Percentiles rank a stretch among this genome's conserved stretches.
These are phyloP conservation scores for Latheticus oryzae DNA, from an alignment of 2,888 invertebrate species.

Conservation along the genomic window DNA sequence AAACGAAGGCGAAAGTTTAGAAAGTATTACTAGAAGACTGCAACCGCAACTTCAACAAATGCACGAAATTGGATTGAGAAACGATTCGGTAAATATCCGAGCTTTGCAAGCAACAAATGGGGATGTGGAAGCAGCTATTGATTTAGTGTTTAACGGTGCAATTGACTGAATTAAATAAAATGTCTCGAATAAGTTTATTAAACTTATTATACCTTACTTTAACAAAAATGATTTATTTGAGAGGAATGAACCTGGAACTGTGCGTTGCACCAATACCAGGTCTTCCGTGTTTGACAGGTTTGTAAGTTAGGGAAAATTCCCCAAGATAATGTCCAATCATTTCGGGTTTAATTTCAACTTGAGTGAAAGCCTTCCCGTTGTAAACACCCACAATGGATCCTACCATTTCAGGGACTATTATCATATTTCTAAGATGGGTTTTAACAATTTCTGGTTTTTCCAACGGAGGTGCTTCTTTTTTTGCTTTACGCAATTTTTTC, in stretches of 20 bases:
- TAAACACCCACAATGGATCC: conserved; percentile 99
- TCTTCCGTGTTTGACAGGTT: conserved; percentile 90
- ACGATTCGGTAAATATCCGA: conserved; percentile 86
- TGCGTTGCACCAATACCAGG: conserved; percentile 94
- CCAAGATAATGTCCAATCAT: conserved; percentile 93
- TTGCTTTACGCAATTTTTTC: conserved; percentile 94
- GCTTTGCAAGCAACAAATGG: conserved; percentile 85
- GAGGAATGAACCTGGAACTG: conserved; percentile 89
- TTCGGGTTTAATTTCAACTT: conserved; percentile 83
- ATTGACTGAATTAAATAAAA: conserved; percentile 54
- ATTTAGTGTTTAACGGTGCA: conserved; percentile 82
- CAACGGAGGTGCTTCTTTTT: conserved; percentile 93
- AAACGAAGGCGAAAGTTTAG: conserved; percentile 47
- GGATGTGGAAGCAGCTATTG: conserved; percentile 91
- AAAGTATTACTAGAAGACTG: conserved; percentile 61
- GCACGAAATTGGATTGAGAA: conserved; percentile 90
- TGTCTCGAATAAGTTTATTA: conserved; percentile 51
- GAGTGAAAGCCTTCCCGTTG: conserved; percentile 98
- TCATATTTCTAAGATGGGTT: conserved; percentile 98
- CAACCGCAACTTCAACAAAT: conserved; percentile 79
- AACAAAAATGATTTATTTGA: conserved; percentile 73
- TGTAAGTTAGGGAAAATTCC: conserved; percentile 90
- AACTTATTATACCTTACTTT: conserved; percentile 44
- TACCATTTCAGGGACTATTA: conserved; percentile 99
- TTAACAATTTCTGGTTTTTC: conserved; percentile 99